A percentile compares a stretch with the other conserved stretches of the same genome.
Conservation (phyloP, 1,140 invertebrate species). For the Drosophila melanogaster region Release_6_plus_ISO1_MT NT_033777.3:27295501-27296000, state of each 20-base stretch:
- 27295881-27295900: constrained; percentile 99
- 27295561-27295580: constrained; percentile 92
- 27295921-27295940: constrained; percentile 96
- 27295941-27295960: constrained; percentile 95
- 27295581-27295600: constrained; percentile 92
- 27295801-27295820: constrained; percentile 93
- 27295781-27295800: constrained; percentile 93
- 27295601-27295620: constrained; percentile 90
- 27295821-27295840: constrained; percentile 94
- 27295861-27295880: constrained; percentile 96
- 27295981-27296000: constrained; percentile 95
- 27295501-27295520: constrained; percentile 94
- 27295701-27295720: constrained; percentile 96
- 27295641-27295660: constrained; percentile 95
- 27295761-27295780: constrained; percentile 95
- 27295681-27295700: constrained; percentile 98
- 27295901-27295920: constrained; percentile 97
- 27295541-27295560: constrained; percentile 95
- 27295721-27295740: constrained; percentile 93
- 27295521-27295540: constrained; percentile 95
- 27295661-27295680: constrained; percentile 94
- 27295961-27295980: constrained; percentile 95
- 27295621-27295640: constrained; percentile 96
- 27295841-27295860: constrained; percentile 94
- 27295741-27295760: constrained; percentile 95